These are phyloP conservation scores for Clistopyga incitator DNA, from an alignment of 2,888 invertebrate species.

Conservation along the genomic window DNA sequence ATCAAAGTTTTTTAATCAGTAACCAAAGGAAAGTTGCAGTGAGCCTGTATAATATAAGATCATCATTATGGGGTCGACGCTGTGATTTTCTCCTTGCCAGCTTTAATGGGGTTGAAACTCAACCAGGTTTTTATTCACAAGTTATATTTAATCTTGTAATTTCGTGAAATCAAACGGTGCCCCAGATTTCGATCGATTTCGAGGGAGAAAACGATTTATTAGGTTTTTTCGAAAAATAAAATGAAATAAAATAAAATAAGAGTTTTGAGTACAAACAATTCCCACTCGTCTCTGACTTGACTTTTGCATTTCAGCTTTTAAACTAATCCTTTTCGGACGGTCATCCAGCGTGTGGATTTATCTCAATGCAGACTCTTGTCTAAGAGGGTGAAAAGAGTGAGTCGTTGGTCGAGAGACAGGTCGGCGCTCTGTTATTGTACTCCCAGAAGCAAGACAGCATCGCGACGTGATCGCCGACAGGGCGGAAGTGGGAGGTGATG, in stretches of 20 bases:
- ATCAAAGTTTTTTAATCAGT: slow-evolving; percentile 35
- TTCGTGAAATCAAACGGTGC: too few relatives aligned
- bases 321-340: too few relatives aligned
- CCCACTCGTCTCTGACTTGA: too few relatives aligned
- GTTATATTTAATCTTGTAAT: slow-evolving; percentile 41
- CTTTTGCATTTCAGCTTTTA: too few relatives aligned
- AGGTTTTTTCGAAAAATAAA: too few relatives aligned
- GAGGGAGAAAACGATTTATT: too few relatives aligned
- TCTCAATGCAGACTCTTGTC: background rate
- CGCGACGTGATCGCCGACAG: background rate
- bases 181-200: too few relatives aligned
- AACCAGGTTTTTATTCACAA: slow-evolving; percentile 38
- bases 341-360: too few relatives aligned
- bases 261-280: too few relatives aligned
- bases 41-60: slow-evolving; percentile 1
- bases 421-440: background rate
- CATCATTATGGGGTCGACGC: slow-evolving; percentile 12
- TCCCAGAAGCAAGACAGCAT: background rate
- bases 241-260: too few relatives aligned
- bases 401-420: background rate
- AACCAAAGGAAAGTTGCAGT: background rate
- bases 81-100: background rate
- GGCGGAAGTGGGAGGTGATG: background rate
- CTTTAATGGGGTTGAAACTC: slow-evolving; percentile 24
- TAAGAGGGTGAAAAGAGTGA: background rate